phyloP scores from a whole-genome alignment of 2,888 invertebrate genomes.

The Megaustenia siamemsis region DNA sequence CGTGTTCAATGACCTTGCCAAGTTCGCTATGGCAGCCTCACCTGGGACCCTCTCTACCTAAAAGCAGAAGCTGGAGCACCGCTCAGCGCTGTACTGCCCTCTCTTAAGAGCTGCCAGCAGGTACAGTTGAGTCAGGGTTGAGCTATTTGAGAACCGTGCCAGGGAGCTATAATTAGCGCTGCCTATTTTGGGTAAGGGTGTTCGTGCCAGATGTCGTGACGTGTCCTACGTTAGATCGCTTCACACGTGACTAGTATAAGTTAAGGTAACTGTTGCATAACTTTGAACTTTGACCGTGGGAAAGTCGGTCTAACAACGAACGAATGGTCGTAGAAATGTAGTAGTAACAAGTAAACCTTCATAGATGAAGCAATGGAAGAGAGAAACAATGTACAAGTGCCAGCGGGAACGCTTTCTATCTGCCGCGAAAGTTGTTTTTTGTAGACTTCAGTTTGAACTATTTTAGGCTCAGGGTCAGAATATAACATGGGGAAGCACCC shows the following conservation, averaged over 20 bases:
- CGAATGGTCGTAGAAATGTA: not conserved
- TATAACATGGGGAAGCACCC: too few relatives aligned
- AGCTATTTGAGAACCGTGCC: conserved; percentile 47
- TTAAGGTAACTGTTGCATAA: not conserved
- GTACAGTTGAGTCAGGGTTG: conserved; percentile 45
- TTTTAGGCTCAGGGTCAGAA: too few relatives aligned
- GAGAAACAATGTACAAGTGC: too few relatives aligned
- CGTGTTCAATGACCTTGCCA: not conserved
- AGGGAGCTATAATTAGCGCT: conserved; percentile 41
- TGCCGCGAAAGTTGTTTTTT: too few relatives aligned
- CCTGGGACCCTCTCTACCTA: conserved; percentile 21
- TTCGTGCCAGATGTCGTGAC: conserved; percentile 28
- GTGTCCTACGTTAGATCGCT: not conserved
- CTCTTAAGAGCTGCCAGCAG: not conserved
- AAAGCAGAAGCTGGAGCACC: not conserved
- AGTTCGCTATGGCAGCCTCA: conserved; percentile 1
- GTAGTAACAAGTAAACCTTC: too few relatives aligned
- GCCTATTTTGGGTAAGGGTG: conserved; percentile 51
- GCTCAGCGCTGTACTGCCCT: not conserved
- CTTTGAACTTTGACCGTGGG: not conserved
- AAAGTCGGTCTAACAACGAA: not conserved
- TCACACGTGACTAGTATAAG: conserved; percentile 11
- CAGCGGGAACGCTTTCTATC: too few relatives aligned
- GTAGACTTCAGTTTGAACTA: too few relatives aligned
- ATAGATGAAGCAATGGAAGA: too few relatives aligned